Base-by-base conservation (phyloP, 2,888 invertebrate genomes). In the Elegia similella region DNA sequence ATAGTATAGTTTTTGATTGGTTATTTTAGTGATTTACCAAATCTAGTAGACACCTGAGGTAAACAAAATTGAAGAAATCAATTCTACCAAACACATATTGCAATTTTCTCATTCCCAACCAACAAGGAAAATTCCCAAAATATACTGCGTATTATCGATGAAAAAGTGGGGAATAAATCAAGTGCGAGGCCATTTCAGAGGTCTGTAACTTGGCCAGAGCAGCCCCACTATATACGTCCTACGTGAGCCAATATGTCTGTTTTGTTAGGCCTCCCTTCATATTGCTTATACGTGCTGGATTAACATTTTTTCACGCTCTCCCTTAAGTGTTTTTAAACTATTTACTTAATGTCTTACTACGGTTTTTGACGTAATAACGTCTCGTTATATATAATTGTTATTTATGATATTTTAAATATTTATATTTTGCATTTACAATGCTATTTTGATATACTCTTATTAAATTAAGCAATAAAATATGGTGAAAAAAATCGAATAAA, bases 231-330 rank as follows among this genome's bases (percentile, higher is more conserved):
- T 54, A 54, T 55, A 43, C 42, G 30, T 1, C 1, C 23, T 55
- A 58, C 65, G 65, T 65, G 65, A 61, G 57, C 58, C 59, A 59
- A 58, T 62, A 62, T 55, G 48, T 59, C 48, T 64, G 59, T 62
- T 61, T 59, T 63, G 63, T 59, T 60, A 60, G 56, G 61, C 47
- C 47, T 55, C 55, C 48, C 58, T 61, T 58, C 62, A 59, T 64
- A 66, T 64, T 59, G 61, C 62, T 50, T 52, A 58, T 59, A 66
- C 64, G 66, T 66, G 66, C 55, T 23, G 46, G 44, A 62, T 61
- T 62, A 62, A 55, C 52, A 59, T 60, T 60, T 50, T 56, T 52
- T 48, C 54, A n/a, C 17, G 8, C 15, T 17, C n/a, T n/a, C 17
- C 10, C 17, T 12, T 12, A 7, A 50, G 50, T 50, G 50, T 17